These are phyloP conservation scores for Horisme vitalbata DNA, from an alignment of 2,888 invertebrate genomes.

Conservation along the genomic window DNA sequence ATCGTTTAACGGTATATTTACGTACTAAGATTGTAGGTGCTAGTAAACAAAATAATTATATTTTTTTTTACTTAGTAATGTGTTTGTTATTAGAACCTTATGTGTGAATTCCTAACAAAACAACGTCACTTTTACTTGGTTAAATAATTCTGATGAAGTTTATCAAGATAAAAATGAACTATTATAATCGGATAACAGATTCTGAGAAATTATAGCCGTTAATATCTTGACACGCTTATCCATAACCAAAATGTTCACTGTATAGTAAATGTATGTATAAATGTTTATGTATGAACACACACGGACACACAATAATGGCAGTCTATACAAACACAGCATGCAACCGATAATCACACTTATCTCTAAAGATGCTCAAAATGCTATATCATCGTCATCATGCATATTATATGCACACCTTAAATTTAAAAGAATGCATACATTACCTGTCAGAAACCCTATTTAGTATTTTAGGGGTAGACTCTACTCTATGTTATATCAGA, in stretches of 20 bases:
- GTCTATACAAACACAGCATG: slow-evolving; percentile 37
- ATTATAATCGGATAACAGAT: no score
- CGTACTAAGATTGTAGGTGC: no score
- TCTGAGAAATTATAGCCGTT: no score
- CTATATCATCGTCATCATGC: slow-evolving; percentile 19
- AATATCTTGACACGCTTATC: slow-evolving; percentile 19
- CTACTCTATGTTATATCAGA: slow-evolving; percentile 1
- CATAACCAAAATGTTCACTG: slow-evolving; percentile 22
- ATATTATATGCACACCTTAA: no score
- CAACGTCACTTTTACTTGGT: slow-evolving; percentile 23
- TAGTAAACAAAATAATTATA: no score
- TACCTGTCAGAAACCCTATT: slow-evolving; percentile 14
- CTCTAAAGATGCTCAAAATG: slow-evolving; percentile 34
- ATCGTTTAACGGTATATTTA: no score
- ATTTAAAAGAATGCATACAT: slow-evolving; percentile 14
- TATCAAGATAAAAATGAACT: slow-evolving; percentile 6
- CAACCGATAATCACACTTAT: slow-evolving; percentile 37
- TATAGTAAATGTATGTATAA: slow-evolving; percentile 22
- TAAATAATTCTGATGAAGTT: slow-evolving; percentile 18
- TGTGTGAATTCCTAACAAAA: no score
- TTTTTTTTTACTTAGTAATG: no score
- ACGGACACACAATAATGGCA: slow-evolving; percentile 15
- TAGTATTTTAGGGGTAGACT: neutral
- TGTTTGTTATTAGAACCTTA: no score
- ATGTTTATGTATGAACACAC: slow-evolving; percentile 20